Conservation (phyloP, 1,140 invertebrate species). For the Adoxophyes honmai region DNA sequence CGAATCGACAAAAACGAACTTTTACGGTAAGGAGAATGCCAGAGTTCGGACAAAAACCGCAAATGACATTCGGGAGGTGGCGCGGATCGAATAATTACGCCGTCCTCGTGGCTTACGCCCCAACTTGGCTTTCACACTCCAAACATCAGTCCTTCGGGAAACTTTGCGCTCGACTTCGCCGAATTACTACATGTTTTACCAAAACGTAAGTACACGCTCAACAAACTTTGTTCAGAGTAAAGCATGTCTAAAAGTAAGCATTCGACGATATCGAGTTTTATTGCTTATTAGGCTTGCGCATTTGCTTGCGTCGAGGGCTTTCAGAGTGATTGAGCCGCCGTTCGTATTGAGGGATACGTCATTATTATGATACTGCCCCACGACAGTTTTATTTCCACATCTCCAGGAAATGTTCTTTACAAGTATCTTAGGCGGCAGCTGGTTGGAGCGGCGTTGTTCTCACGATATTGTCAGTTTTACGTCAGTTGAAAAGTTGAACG, state of each 20-base stretch:
- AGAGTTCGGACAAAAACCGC: constrained; percentile 61
- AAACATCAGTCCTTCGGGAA: constrained; percentile 45
- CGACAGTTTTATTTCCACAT: not conserved
- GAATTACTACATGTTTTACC: constrained; percentile 55
- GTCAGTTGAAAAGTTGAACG: constrained; percentile 42
- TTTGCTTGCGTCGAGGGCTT: not conserved
- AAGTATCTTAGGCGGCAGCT: not conserved
- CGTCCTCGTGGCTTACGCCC: constrained; percentile 27
- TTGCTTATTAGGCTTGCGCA: not conserved
- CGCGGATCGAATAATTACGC: constrained; percentile 56
- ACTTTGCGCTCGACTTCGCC: constrained; percentile 41
- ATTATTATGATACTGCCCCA: not conserved
- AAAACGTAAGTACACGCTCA: constrained; percentile 48
- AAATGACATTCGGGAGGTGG: constrained; percentile 53
- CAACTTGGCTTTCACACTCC: constrained; percentile 52
- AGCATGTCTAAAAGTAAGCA: constrained; percentile 24
- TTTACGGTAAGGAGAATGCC: constrained; percentile 48
- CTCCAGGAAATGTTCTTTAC: not conserved
- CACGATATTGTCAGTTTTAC: constrained; percentile 45
- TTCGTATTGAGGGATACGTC: too few species aligned
- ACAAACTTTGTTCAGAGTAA: constrained; percentile 45
- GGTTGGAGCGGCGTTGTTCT: constrained; percentile 16
- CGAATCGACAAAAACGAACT: constrained; percentile 57
- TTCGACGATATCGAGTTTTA: constrained; percentile 1
- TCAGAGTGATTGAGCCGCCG: too few species aligned